Conservation (phyloP, 37 sponge, comb jelly and placozoan genomes). For the Dysidea cf. avara region DNA sequence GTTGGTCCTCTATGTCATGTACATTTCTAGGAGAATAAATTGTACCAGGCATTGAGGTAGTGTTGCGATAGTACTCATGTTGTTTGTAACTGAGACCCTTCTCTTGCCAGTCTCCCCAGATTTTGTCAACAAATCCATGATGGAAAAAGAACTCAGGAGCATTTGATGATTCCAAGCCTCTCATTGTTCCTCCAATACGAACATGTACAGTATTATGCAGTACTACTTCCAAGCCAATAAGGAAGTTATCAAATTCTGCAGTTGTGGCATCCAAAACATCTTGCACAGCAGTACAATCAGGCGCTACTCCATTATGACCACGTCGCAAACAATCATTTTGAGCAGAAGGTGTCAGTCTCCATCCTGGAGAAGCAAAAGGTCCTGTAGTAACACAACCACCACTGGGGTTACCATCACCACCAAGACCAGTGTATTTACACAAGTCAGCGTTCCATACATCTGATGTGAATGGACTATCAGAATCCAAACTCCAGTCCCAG, state of each 20-base stretch:
- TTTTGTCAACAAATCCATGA: constrained; percentile 52
- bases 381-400: constrained; percentile 16
- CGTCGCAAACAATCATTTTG: not conserved
- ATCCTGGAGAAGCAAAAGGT: constrained; percentile 11
- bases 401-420: constrained; percentile 38
- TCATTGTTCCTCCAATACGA: constrained; percentile 44
- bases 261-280: not conserved
- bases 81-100: constrained; percentile 24
- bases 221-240: not conserved
- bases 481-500: constrained; percentile 64
- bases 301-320: constrained; percentile 20
- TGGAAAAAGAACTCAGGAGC: constrained; percentile 55
- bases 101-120: constrained; percentile 55
- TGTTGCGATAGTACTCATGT: constrained; percentile 13
- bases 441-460: constrained; percentile 24
- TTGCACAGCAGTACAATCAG: constrained; percentile 26
- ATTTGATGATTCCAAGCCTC: constrained; percentile 33
- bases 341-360: constrained; percentile 25
- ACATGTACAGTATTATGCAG: constrained; percentile 45
- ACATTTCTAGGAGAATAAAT: constrained; percentile 1
- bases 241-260: constrained; percentile 1
- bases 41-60: constrained; percentile 9
- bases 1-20: constrained; percentile 22
- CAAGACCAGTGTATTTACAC: constrained; percentile 15
- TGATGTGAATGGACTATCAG: constrained; percentile 30